Evolutionary conservation across 53 echinoderm and acorn worm species (phyloP).

Genomic region (Crossaster papposus): DNA sequence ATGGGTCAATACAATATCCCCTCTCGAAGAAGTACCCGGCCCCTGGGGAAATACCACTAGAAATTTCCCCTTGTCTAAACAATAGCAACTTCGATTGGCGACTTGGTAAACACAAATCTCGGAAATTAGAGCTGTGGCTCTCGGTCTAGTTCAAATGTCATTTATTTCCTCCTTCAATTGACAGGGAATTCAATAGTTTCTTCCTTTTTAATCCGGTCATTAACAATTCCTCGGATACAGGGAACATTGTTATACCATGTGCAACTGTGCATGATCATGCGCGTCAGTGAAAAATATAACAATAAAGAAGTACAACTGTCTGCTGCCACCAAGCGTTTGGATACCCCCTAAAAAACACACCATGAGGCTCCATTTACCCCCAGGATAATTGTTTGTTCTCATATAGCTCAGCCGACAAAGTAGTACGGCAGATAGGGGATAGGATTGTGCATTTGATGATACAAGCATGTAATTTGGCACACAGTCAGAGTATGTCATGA

Average conservation of each 20-base stretch:
- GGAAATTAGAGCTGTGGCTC: not conserved
- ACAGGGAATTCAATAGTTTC: not conserved
- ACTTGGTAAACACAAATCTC: not conserved
- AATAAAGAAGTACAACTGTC: not conserved
- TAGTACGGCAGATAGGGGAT: too few relatives aligned
- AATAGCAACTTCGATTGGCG: not conserved
- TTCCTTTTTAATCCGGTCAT: not conserved
- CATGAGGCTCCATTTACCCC: not conserved
- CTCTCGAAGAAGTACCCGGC: not conserved
- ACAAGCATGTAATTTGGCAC: too few relatives aligned
- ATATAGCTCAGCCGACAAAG: too few relatives aligned
- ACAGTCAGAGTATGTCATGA: too few relatives aligned
- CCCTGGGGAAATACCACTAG: not conserved
- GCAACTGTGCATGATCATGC: not conserved
- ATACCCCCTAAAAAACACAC: not conserved
- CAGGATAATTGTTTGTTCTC: not conserved
- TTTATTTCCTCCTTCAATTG: not conserved
- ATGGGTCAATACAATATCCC: conserved; percentile 27
- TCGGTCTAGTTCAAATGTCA: not conserved
- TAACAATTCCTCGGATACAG: not conserved
- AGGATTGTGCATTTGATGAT: too few relatives aligned
- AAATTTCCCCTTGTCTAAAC: not conserved
- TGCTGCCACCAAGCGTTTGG: not conserved
- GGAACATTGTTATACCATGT: not conserved
- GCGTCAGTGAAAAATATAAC: not conserved